Evolutionary conservation across 1,140 invertebrate genomes (phyloP), one percentile per base, ranked within the genome.

Genomic region (Zophobas morio): DNA sequence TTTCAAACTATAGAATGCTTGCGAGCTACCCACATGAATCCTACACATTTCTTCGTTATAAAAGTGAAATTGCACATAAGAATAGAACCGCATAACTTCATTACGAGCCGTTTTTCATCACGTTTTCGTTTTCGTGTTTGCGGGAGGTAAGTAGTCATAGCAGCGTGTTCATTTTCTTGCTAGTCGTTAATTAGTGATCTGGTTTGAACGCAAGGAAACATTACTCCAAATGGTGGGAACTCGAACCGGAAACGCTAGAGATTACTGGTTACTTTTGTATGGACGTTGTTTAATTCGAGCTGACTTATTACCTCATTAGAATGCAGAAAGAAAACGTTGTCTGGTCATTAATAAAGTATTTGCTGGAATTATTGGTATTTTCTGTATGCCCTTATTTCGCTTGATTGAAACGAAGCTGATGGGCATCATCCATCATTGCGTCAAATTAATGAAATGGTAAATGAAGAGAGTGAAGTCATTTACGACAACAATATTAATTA

Each of bases 11-110:
- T 42, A 66, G 60, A 66, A 53, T 39, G 34, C 39, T 54, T 54
- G 54, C 35, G 39, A 56, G 49, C 70, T 53, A 73, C 71, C 36
- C 34, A 53, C 51, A 49, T 36, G 1, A 73, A 53, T 35, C 51
- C 51, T 33, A 54, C 54, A 73, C 71, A 42, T 32, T 32, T 46
- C 5, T 54, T 32, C 60, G 42, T 73, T 56, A 54, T 73, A 73
- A 73, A 73, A 73, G 71, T 73, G 71, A 73, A 73, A 73, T 36
- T 73, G 49, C 71, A 73, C 42, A 57, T 73, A 73, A 73, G 35
- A 73, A 73, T 34, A 53, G 42, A 51, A 72, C 32, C 33, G 35
- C 51, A 72, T 8, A 32, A 8, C 47, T 72, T 36, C 35, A 72
- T 51, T 49, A 51, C 37, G 20, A 72, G 51, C 4, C 39, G 35